Evolutionary conservation across 2,888 invertebrate genomes (phyloP).

Genomic region (Hofmannophila pseudospretella): DNA sequence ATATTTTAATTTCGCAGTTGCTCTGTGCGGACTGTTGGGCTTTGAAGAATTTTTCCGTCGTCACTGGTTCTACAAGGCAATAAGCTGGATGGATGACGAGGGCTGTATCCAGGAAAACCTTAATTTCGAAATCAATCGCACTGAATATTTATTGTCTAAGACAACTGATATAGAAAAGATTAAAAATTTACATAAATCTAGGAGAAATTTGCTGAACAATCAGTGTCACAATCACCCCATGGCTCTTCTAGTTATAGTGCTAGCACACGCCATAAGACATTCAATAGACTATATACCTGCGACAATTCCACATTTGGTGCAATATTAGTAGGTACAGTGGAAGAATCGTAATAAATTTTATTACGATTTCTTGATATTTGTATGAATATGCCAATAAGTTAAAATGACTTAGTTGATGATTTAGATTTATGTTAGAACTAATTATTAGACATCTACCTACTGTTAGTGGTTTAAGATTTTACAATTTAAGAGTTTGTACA

Average conservation of each 20-base stretch:
- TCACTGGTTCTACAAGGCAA: slow-evolving; percentile 26
- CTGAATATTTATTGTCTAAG: not conserved
- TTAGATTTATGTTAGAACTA: no score
- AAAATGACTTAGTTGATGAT: no score
- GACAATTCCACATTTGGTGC: no score
- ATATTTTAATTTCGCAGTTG: slow-evolving; percentile 16
- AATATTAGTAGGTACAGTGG: slow-evolving; percentile 17
- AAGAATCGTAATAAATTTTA: no score
- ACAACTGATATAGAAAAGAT: not conserved
- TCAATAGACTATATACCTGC: not conserved
- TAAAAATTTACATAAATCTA: not conserved
- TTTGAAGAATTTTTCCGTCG: slow-evolving; percentile 27
- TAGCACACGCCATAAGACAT: slow-evolving; percentile 26
- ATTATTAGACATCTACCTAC: no score
- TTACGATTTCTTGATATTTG: no score
- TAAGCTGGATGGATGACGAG: slow-evolving; percentile 29
- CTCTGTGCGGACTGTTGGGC: slow-evolving; percentile 23
- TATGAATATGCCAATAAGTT: no score
- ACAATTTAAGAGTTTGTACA: no score
- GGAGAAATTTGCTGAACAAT: not conserved
- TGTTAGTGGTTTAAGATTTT: no score
- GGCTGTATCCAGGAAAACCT: slow-evolving; percentile 29
- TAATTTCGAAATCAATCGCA: slow-evolving; percentile 23
- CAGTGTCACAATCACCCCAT: slow-evolving; percentile 29
- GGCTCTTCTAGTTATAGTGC: slow-evolving; percentile 19